phyloP scores from a whole-genome alignment of 1,140 invertebrate species.

The Drosophila punjabiensis region DNA sequence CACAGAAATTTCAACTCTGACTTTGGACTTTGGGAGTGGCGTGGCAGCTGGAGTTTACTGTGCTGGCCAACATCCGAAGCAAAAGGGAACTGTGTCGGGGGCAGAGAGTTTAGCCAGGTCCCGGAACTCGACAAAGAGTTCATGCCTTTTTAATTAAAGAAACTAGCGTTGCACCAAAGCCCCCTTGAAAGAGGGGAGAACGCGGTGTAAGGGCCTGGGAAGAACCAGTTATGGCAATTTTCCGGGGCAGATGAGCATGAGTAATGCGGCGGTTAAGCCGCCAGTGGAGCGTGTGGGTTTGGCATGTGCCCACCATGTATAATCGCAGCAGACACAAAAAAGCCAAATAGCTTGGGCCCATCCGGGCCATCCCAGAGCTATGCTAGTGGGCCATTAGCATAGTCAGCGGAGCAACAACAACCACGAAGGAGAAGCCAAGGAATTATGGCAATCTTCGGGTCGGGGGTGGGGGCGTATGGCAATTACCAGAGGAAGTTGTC shows the following conservation, averaged over 20 bases:
- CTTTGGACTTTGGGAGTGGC: conserved; percentile 33
- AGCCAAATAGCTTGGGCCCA: conserved; percentile 38
- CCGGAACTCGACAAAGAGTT: conserved; percentile 62
- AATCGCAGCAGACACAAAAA: conserved; percentile 26
- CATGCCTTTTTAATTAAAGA: conserved; percentile 71
- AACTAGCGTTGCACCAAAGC: conserved; percentile 54
- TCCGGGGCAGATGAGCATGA: conserved; percentile 56
- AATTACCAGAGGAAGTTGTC: conserved; percentile 44
- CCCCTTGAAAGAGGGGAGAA: neutral
- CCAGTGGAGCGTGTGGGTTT: conserved; percentile 58
- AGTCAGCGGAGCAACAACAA: conserved; percentile 62
- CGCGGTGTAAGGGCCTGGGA: conserved; percentile 1
- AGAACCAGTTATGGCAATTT: conserved; percentile 65
- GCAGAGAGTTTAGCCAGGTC: conserved; percentile 36
- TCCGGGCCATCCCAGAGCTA: conserved; percentile 17
- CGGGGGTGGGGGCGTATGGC: conserved; percentile 25
- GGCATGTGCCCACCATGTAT: conserved; percentile 50
- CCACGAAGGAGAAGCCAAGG: conserved; percentile 16
- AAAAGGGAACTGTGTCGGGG: conserved; percentile 7
- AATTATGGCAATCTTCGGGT: conserved; percentile 32
- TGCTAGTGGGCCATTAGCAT: conserved; percentile 60
- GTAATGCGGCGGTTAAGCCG: conserved; percentile 55
- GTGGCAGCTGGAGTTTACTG: conserved; percentile 43
- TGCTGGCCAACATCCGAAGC: conserved; percentile 9
- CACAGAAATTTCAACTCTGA: conserved; percentile 49